Evolutionary conservation across 23 tunicate genomes (phyloP).

Genomic region (Halocynthia aurantium): DNA sequence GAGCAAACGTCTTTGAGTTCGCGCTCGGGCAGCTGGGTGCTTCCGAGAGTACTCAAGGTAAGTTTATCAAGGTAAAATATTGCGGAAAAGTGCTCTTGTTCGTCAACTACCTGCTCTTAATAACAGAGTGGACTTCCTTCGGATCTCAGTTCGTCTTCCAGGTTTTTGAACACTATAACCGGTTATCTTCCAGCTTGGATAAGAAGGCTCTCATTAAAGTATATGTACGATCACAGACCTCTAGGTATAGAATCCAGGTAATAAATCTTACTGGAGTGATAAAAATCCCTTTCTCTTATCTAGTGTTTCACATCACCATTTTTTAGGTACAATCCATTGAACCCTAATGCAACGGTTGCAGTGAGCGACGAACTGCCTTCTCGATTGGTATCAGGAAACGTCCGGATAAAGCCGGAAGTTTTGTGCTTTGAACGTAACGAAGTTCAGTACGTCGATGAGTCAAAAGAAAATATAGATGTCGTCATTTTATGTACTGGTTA

Average conservation of each 20-base stretch:
- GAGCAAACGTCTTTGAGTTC: neutral
- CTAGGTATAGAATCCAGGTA: neutral
- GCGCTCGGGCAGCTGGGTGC: too few species aligned
- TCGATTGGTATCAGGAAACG: constrained; percentile 25
- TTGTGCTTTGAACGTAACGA: constrained; percentile 9
- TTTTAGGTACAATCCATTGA: too few species aligned
- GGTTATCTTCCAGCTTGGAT: constrained; percentile 19
- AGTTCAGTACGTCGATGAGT: constrained; percentile 27
- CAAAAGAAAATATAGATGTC: constrained; percentile 27
- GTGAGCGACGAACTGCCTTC: constrained; percentile 23
- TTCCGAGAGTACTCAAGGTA: too few species aligned
- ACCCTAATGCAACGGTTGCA: too few species aligned
- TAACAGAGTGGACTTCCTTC: constrained; percentile 31
- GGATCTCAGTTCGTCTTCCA: constrained; percentile 5
- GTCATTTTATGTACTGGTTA: constrained; percentile 49
- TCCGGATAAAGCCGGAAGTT: constrained; percentile 25
- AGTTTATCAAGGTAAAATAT: neutral
- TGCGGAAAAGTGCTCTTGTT: neutral
- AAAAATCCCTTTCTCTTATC: too few species aligned
- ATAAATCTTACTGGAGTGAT: too few species aligned
- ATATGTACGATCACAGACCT: constrained; percentile 25
- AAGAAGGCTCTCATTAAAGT: neutral
- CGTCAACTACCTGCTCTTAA: too few species aligned
- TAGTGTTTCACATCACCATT: too few species aligned
- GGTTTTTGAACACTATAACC: constrained; percentile 4